These are phyloP conservation scores for Chloropsis hardwickii DNA, from an alignment of 2,113 vertebrate genomes.

Conservation along the genomic window DNA sequence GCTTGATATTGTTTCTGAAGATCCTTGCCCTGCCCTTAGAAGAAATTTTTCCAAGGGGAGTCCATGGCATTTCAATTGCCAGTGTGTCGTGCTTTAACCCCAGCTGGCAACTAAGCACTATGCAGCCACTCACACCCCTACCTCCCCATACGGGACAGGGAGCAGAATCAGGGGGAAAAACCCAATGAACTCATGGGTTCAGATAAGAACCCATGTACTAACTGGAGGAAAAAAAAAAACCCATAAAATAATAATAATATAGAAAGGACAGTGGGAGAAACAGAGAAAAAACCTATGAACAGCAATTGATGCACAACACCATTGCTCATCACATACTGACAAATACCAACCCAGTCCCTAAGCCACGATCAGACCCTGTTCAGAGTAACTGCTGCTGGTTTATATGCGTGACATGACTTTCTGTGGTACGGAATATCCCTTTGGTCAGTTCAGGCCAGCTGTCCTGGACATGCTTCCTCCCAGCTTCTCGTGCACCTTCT, in stretches of 20 bases:
- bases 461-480: background rate
- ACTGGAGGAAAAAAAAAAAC: background rate
- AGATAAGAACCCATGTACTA: background rate
- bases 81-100: background rate
- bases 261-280: background rate
- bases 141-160: background rate
- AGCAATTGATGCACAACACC: background rate
- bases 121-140: background rate
- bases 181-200: accelerated
- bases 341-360: background rate
- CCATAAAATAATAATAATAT: background rate
- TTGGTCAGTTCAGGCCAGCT: background rate
- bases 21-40: background rate
- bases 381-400: background rate
- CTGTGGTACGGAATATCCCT: background rate
- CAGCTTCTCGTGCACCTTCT: background rate
- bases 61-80: background rate
- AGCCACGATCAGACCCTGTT: accelerated
- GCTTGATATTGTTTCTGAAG: background rate
- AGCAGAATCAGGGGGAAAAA: background rate
- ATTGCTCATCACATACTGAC: too few species aligned
- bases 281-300: background rate
- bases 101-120: background rate
- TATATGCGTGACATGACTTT: accelerated
- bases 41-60: background rate